Conservation (phyloP, 92 coral and sea anemone genomes). For the Hydrozoanthus gracilis region DNA sequence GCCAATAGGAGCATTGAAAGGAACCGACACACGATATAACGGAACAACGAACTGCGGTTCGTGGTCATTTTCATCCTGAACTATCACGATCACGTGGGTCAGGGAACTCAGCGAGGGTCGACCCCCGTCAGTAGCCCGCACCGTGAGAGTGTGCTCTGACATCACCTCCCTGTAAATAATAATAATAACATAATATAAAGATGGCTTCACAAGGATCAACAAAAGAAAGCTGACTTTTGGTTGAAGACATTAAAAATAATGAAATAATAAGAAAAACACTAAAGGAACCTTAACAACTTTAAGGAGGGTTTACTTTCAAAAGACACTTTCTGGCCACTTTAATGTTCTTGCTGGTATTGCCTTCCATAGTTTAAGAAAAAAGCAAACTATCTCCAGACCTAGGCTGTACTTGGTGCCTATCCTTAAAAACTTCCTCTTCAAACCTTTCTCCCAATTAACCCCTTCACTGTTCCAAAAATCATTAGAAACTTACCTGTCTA, state of each 20-base stretch:
- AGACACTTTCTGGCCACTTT: too few species aligned
- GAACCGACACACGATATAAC: constrained; percentile 59
- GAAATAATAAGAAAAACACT: too few species aligned
- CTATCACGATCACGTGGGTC: constrained; percentile 75
- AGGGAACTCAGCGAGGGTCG: constrained; percentile 68
- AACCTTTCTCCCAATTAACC: background rate
- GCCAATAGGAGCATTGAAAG: constrained; percentile 69
- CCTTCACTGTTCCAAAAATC: background rate
- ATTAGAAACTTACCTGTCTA: constrained; percentile 63
- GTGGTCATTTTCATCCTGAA: constrained; percentile 87
- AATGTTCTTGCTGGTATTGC: too few species aligned
- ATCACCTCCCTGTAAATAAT: constrained; percentile 53
- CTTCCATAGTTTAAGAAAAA: too few species aligned
- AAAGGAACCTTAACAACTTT: too few species aligned
- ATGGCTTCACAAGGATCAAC: too few species aligned
- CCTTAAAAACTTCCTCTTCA: background rate
- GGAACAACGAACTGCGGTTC: constrained; percentile 78
- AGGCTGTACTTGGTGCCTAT: background rate
- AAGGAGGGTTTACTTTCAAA: too few species aligned
- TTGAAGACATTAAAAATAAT: too few species aligned
- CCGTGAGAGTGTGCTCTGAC: constrained; percentile 76
- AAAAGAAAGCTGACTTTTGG: too few species aligned
- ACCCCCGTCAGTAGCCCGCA: constrained; percentile 83
- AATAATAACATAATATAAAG: background rate
- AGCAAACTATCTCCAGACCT: too few species aligned